Base-by-base conservation (phyloP, 1,140 invertebrate genomes). In the Drosophila equinoxialis region DNA sequence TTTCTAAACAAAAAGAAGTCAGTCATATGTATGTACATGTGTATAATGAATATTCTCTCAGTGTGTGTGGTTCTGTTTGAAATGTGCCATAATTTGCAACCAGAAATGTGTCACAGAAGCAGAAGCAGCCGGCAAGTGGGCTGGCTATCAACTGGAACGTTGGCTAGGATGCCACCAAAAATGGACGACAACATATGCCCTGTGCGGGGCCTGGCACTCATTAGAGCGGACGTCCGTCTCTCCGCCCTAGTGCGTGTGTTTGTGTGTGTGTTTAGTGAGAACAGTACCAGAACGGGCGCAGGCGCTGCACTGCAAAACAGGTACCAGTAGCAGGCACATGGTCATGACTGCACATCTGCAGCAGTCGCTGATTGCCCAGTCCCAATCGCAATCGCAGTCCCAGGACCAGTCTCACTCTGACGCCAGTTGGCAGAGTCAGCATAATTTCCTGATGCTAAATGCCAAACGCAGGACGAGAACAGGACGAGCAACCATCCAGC, bases 371-470 rank as follows among this genome's bases (percentile, higher is more conserved):
- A 87, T 87, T 87, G 84, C 74, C 77, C 70, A 68, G 67, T 76
- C 77, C 63, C 75, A 77, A 61, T 71, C 68, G 61, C 67, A 60
- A 30, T 76, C 64, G 69, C 74, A 51, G 57, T 58, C 57, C 65
- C 69, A 35, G 60, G 33, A 39, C 64, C 74, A 64, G 35, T 14
- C 62, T 60, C 73, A 58, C 48, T 42, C 72, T 68, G 55, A 65
- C 71, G 54, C 74, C 77, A 82, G 83, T 90, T 90, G 86, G 90
- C 90, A 90, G 71, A 81, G 86, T 91, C 90, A 91, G 90, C 90
- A 91, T 91, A 84, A 91, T 91, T 90, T 91, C 86, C 90, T 85
- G 86, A 90, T 90, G 81, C 75, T 91, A 90, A 91, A 90, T 90
- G 86, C 86, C 90, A 91, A 84, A 87, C 71, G 80, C 84, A 80